Evolutionary conservation across 2,888 invertebrate genomes (phyloP), one percentile per base, ranked within the genome.

Genomic region (Troides oblongomaculatus): DNA sequence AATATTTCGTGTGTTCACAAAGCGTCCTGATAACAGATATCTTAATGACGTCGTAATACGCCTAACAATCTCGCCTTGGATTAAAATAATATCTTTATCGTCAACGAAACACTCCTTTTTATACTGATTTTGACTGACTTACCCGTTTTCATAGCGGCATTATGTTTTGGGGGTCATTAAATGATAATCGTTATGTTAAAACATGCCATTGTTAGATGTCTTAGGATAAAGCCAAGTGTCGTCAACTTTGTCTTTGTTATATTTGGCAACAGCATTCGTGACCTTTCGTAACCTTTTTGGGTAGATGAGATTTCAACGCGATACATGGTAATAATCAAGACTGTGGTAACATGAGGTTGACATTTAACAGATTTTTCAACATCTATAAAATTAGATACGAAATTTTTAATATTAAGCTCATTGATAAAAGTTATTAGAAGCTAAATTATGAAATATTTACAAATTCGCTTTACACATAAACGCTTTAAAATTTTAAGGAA

Each of bases 1-100:
- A 82, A 84, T 81, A 84, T 85, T 86, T 85, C 81, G 79, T 78
- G 78, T 79, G 75, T 73, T 80, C 77, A 79, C 79, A 81, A 85
- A 84, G 82, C 81, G 83, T 81, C 79, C 73, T 79, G 89, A 88
- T 89, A 88, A 84, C 76, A 75, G 74, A 75, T 84, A 89, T 89
- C 89, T 89, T 84, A 89, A 89, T 86, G 81, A 81, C 79, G 78
- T 75, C 79, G 81, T 87, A 83, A 83, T 86, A 84, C 77, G 75
- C 73, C 77, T 78, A 58, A 56, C 63, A 64, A 81, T 82, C 79
- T 82, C 81, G 81, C 78, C 78, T 80, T 79, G 74, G 77, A 76
- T 84, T 81, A 82, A 83, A 83, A 39, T 85, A 85, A 86, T 79
- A 82, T 80, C 82, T 85, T 86, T 88, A 86, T 87, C 81, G 79